Conservation (phyloP, 2,888 invertebrate genomes). For the Hypomecis punctinalis region DNA sequence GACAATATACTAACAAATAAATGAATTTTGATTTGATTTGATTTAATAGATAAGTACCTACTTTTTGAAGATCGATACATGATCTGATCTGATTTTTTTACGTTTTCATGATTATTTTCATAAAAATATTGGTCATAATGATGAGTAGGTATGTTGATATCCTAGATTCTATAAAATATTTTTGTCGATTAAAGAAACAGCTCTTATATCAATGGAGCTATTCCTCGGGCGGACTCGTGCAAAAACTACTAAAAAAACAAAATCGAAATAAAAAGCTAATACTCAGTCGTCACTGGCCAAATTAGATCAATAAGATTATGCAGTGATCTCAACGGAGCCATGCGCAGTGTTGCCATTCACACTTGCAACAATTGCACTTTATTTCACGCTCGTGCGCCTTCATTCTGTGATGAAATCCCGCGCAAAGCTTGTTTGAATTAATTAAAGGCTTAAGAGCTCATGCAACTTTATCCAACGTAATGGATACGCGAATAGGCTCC, state of each 20-base stretch:
- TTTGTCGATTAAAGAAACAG: too few relatives aligned
- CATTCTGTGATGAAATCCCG: slow-evolving; percentile 60
- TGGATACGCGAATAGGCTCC: slow-evolving; percentile 9
- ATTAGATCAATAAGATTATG: slow-evolving; percentile 35
- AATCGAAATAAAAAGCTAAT: background rate
- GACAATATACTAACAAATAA: too few relatives aligned
- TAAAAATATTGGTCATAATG: too few relatives aligned
- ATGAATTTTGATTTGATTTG: too few relatives aligned
- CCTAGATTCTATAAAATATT: too few relatives aligned
- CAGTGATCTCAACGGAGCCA: slow-evolving; percentile 56
- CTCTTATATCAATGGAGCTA: too few relatives aligned
- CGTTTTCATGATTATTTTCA: too few relatives aligned
- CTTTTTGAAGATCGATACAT: too few relatives aligned
- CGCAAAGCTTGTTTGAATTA: slow-evolving; percentile 50
- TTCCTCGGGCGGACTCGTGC: too few relatives aligned
- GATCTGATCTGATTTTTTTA: too few relatives aligned
- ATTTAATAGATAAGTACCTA: too few relatives aligned
- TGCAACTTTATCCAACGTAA: slow-evolving; percentile 24
- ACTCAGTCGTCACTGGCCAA: slow-evolving; percentile 25
- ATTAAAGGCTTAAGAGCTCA: slow-evolving; percentile 50
- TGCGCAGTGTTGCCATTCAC: slow-evolving; percentile 48
- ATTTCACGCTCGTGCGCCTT: slow-evolving; percentile 80
- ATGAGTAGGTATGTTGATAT: too few relatives aligned
- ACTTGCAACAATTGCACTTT: slow-evolving; percentile 75
- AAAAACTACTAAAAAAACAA: background rate